Base-by-base conservation (phyloP, 2,888 invertebrate genomes). In the Synanthedon formicaeformis region DNA sequence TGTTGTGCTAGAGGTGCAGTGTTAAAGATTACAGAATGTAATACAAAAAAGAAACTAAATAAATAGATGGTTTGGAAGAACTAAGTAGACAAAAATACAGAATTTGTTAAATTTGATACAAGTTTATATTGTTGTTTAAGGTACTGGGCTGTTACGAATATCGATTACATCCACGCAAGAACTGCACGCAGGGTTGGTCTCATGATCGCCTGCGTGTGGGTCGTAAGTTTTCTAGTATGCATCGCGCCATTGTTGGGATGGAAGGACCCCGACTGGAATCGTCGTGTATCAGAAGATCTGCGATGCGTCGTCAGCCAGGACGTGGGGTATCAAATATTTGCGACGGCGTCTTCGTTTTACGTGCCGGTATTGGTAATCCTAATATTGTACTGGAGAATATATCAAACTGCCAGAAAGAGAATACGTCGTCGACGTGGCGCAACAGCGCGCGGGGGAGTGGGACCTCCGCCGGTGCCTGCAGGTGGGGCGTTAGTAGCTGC, bases 61-160 rank as follows among this genome's bases (percentile, higher is more conserved):
- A 18, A 18, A 18, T 2, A 18, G 2, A 3, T 18, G 18, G 3
- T 18, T 18, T 18, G 2, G 18, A 18, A 18, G 18, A 18, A 18
- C 18, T 18, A 18, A 18, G 18, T 18, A 18, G 18, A 18, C 18
- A 18, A 18, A 18, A 2, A 18, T 18, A 18, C 18, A 18, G 18
- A 23, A 23, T 4, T 23, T 4, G 4, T 23, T n/a, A n/a, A n/a
- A 23, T 23, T 23, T 23, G 5, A 23, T 4, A 23, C 4, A 5
- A 23, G 4, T 5, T 23, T 23, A 40, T 34, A 40, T 6, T 40
- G 10, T 53, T 50, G 11, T 56, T 51, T 13, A 18, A 92, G 94
- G 78, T 96, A 94, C 81, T 96, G 96, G 95, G 95, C 96, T 58
- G 95, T 97, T 64, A 96, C 96, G 56, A 93, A 94, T 76, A 93